Base-by-base conservation (phyloP, 2,113 vertebrate genomes). In the Nipponia nippon region DNA sequence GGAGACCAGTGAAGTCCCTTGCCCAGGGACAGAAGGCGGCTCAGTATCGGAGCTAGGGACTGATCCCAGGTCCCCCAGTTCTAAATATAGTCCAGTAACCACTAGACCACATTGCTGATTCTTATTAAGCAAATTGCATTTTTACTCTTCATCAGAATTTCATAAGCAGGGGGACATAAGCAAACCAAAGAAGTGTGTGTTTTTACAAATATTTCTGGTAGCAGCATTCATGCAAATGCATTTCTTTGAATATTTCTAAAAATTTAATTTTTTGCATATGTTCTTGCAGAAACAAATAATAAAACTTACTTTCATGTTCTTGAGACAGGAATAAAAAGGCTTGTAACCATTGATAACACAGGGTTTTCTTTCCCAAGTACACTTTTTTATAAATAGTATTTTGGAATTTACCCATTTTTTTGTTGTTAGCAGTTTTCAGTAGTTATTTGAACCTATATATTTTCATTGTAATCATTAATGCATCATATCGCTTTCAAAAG, bases 121-220 rank as follows among this genome's bases (percentile, higher is more conserved):
- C 71, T 72, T 86, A 73, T 65, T 65, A 83, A 80, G 36, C 46
- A 90, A 83, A 90, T 83, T 49, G 40, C 53, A 69, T 83, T 96
- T 85, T 80, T 72, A 86, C 21, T 83, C 58, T 92, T 90, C 83
- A 85, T 90, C 93, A 88, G 80, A 77, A 89, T 86, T 92, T 93
- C 86, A 86, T 95, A 86, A 92, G 44, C 26, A 56, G 22, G 30
- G 47, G 63, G 44, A 61, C 32, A 59, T 17, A 72, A 69, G 53
- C 30, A 93, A 89, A 91, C 40, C 53, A 79, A 92, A 83, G 56
- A n/a, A 65, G 14, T 22, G 19, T 27, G 13, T n/a, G 10, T 32
- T 90, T 84, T 79, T 65, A 69, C 49, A 69, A 47, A 56, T 83
- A 92, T 18, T 92, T 90, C 38, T 76, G 11, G 20, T 56, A 86